phyloP scores from a whole-genome alignment of 2,797 vertebrate species.

The Pseudomugil tenellus region DNA sequence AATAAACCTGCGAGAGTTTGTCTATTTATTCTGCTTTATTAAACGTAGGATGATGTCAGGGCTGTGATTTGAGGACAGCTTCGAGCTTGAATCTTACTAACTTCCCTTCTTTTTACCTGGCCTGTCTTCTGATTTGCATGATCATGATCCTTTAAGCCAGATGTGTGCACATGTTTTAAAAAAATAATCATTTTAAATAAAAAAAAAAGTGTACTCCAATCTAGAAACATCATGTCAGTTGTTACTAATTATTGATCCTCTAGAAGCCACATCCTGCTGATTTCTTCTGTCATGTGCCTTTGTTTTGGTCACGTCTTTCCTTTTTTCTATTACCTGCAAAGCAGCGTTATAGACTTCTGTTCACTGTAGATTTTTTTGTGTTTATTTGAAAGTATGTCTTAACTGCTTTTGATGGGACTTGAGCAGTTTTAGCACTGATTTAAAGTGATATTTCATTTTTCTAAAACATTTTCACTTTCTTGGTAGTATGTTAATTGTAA shows the following conservation, averaged over 20 bases:
- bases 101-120: background rate
- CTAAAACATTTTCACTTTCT: conserved; percentile 66
- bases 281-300: conserved; percentile 69
- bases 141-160: conserved; percentile 7
- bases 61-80: conserved; percentile 12
- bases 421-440: conserved; percentile 58
- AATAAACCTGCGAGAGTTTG: background rate
- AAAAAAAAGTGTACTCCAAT: background rate
- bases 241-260: conserved; percentile 18
- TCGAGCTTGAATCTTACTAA: background rate
- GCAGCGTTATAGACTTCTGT: conserved; percentile 20
- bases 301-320: conserved; percentile 47
- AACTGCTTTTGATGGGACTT: conserved; percentile 43
- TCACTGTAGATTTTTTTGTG: conserved; percentile 46
- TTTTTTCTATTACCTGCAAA: conserved; percentile 19
- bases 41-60: conserved; percentile 18
- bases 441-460: conserved; percentile 46
- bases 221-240: background rate
- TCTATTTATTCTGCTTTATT: background rate
- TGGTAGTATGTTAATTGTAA: conserved; percentile 19
- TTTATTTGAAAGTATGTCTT: conserved; percentile 36
- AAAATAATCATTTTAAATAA: background rate
- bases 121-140: conserved; percentile 12
- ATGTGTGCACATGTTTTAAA: conserved; percentile 7
- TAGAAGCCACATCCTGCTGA: conserved; percentile 55